Evolutionary conservation across 2,113 vertebrate species (phyloP), one percentile per base, ranked within the genome.

Genomic region (Motacilla alba): DNA sequence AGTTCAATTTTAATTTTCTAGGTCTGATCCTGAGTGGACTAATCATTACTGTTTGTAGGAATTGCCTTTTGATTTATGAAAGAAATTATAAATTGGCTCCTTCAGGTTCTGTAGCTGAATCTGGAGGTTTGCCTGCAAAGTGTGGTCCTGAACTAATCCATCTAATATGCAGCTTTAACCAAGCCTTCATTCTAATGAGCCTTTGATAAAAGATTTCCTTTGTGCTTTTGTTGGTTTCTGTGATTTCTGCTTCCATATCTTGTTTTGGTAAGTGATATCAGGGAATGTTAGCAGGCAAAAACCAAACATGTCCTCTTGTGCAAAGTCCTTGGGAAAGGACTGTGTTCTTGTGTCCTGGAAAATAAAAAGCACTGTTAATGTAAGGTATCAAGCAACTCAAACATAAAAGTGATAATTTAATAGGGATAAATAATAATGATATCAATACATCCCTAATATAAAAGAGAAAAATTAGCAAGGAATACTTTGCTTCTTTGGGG

Each of bases 41-140:
- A 5, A 16, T 88, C 66, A 77, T 79, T 80, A 49, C 37, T 77
- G 46, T 66, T 80, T 83, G 79, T 47, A 37, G 53, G n/a, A 93
- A 82, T 60, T 80, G 72, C 41, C 50, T 77, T 88, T 83, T 93
- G 76, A 86, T 92, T 95, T 85, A 86, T 81, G 81, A 55, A 58
- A 35, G 24, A 35, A 86, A 80, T 80, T 18, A 80, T 77, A 47
- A 92, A 90, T 67, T 77, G 43, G 39, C 47, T 86, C 63, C 78
- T 90, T 39, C 55, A 55, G 70, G 59, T 83, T 64, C 19, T 46
- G 18, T 49, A 83, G 58, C 44, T 69, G 46, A 43, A 35, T 52
- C 74, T 91, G 91, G 90, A 87, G 63, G 37, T 44, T 86, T 88
- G 79, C 59, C 85, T 95, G 50, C 33, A 27, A n/a, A 77, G 33